Conservation (phyloP, 2,888 invertebrate genomes). For the Sicus ferrugineus region DNA sequence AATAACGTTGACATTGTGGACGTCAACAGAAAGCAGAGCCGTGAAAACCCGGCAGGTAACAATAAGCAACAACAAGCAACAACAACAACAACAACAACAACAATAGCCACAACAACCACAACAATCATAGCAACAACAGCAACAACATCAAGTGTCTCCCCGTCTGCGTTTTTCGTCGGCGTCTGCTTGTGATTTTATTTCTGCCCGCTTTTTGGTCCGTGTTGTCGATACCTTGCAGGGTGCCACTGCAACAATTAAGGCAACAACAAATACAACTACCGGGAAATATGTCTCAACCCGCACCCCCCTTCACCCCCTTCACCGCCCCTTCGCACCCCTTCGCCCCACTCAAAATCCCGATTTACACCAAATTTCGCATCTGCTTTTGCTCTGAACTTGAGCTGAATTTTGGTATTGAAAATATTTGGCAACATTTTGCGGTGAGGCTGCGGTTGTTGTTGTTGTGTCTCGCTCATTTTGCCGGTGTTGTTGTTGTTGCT, state of each 20-base stretch:
- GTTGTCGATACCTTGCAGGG: not conserved
- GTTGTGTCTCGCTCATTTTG: too few relatives aligned
- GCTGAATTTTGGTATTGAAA: too few relatives aligned
- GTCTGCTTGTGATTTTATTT: not conserved
- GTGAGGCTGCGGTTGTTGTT: too few relatives aligned
- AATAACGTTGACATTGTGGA: not conserved
- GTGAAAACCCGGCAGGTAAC: not conserved
- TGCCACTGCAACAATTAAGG: too few relatives aligned
- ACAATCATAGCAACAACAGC: conserved; percentile 5
- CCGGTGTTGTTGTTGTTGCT: conserved; percentile 3
- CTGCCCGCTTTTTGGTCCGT: not conserved
- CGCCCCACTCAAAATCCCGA: too few relatives aligned
- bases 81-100: conserved; percentile 2
- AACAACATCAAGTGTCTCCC: too few relatives aligned
- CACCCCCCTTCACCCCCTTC: too few relatives aligned
- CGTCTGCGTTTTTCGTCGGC: not conserved
- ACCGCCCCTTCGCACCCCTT: not conserved
- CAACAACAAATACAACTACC: too few relatives aligned
- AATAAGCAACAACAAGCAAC: not conserved
- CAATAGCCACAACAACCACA: not conserved
- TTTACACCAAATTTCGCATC: too few relatives aligned
- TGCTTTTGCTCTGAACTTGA: too few relatives aligned
- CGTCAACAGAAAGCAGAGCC: not conserved
- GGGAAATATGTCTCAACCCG: too few relatives aligned
- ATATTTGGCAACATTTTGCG: too few relatives aligned